Evolutionary conservation across 2,888 invertebrate species (phyloP), one percentile per base, ranked within the genome.

Genomic region (Perithous albicinctus): DNA sequence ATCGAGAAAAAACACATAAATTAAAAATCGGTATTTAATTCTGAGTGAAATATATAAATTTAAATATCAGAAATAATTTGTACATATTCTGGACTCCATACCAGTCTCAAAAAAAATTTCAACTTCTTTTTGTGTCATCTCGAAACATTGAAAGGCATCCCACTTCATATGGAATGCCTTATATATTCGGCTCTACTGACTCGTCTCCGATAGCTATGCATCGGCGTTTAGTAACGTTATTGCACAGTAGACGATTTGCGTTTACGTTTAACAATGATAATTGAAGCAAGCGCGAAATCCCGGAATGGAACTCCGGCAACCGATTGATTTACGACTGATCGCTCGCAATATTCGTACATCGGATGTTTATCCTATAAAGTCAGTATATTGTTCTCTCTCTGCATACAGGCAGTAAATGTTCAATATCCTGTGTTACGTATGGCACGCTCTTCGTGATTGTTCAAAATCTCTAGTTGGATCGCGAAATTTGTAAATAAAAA

Each of bases 311-410:
- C n/a, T 20, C 3, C 18, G 26, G 38, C 35, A 41, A 38, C 26
- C 41, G 29, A 61, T 69, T 69, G 61, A 69, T 77, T 63, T 61
- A 69, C 38, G 61, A 43, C 20, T 29, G 46, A 69, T 69, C 69
- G 48, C 26, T 38, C 61, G 48, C 35, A 23, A 59, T 69, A 63
- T 77, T 77, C 61, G 18, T 1, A 29, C 48, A 20, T 69, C 35
- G 3, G 29, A 6, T 26, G 29, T 63, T 38, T n/a, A 20, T 12
- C 56, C 26, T 23, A 48, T 69, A 18, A 59, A 18, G 29, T 43
- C n/a, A n/a, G 26, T 8, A 26, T 61, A 26, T n/a, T n/a, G n/a
- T n/a, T n/a, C n/a, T n/a, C 23, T 26, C 2, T n/a, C n/a, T 5
- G 4, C 54, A 4, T n/a, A 4, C 2, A 2, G 5, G 5, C n/a